Evolutionary conservation across 2,797 vertebrate genomes (phyloP), one percentile per base, ranked within the genome.

Genomic region (Monodelphis domestica): DNA sequence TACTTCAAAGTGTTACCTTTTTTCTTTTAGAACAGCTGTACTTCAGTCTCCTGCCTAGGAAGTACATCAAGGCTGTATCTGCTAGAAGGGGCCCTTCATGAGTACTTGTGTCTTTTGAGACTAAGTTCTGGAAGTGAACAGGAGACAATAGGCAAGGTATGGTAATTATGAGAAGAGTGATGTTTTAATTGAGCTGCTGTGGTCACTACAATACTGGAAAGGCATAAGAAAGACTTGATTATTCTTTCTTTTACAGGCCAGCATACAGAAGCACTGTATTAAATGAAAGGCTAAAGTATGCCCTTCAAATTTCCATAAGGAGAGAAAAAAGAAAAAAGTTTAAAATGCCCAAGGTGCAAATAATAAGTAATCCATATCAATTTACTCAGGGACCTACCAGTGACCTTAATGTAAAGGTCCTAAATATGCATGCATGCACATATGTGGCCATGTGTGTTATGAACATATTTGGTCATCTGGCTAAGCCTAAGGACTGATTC

Each of bases 271-370:
- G 89, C 12, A 90, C 92, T 94, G 87, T 91, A 96, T 97, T 97
- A 96, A 97, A 95, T 95, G 95, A 97, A 98, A 97, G 89, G 28
- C 95, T 97, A 95, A 95, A 96, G 87, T 92, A 95, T 97, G 55
- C 97, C 38, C 78, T 97, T 98, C 56, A 95, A 88, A 95, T 97
- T 95, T 96, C 96, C n/a, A 91, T 51, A 90, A 10, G 21, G 92
- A 88, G 78, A 54, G 12, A 91, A 53, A 50, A 91, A 84, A n/a
- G 38, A 90, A 51, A 63, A 84, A 45, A 87, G 2, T 50, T 90
- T 87, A 94, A 97, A 95, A 95, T 7, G 9, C 2, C 38, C 50
- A 84, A 84, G 45, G 38, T 24, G 45, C 38, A 87, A 95, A n/a
- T 5, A 95, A n/a, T 6, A 97, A 96, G 52, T 92, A 70, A 63